Evolutionary conservation across 2,113 vertebrate genomes (phyloP).

Genomic region (Erythrocercus mccallii): DNA sequence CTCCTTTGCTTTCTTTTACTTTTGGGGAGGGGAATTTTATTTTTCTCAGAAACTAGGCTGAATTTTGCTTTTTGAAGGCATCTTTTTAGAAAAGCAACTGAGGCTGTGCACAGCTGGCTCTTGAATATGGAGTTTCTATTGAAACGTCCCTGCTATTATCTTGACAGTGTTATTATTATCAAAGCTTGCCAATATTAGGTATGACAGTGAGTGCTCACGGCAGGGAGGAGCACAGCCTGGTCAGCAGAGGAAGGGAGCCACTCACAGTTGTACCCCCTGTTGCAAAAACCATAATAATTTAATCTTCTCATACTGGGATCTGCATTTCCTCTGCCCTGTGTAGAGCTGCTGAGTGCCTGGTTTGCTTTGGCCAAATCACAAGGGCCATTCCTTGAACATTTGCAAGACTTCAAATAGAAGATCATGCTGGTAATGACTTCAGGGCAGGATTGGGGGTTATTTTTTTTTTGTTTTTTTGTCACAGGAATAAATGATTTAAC

Average conservation of each 20-base stretch:
- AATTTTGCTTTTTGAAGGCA: slow-evolving; percentile 55
- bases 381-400: slow-evolving; percentile 44
- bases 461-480: slow-evolving; percentile 5
- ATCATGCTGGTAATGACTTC: slow-evolving; percentile 69
- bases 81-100: slow-evolving; percentile 39
- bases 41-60: not conserved
- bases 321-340: slow-evolving; percentile 10
- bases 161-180: slow-evolving; percentile 71
- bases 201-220: slow-evolving; percentile 48
- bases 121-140: slow-evolving; percentile 58
- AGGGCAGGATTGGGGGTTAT: slow-evolving; percentile 52
- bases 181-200: slow-evolving; percentile 69
- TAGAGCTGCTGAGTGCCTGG: not conserved
- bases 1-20: not conserved
- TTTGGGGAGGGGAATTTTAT: not conserved
- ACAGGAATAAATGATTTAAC: slow-evolving; percentile 61
- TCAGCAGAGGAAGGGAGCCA: slow-evolving; percentile 42
- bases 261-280: slow-evolving; percentile 45
- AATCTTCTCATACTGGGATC: slow-evolving; percentile 63
- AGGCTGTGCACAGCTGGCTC: slow-evolving; percentile 60
- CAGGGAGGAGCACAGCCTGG: slow-evolving; percentile 45
- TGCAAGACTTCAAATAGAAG: slow-evolving; percentile 68
- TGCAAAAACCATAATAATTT: slow-evolving; percentile 69
- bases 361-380: slow-evolving; percentile 63
- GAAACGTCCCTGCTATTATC: slow-evolving; percentile 70